phyloP scores from a whole-genome alignment of 2,113 vertebrate species.

The Cynoglossus semilaevis region DNA sequence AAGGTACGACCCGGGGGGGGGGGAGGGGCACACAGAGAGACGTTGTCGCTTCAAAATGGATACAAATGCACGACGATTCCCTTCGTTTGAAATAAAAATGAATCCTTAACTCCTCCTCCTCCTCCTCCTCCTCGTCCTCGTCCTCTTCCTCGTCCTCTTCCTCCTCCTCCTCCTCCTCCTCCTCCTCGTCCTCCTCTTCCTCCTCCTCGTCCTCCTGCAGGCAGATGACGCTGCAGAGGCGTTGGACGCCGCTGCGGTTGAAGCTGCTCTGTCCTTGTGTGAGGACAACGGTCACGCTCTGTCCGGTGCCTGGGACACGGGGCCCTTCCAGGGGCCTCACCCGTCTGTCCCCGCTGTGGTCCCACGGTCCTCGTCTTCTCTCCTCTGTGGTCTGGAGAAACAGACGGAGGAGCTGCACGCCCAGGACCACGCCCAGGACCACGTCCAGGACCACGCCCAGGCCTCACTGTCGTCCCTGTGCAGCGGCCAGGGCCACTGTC shows the following conservation, averaged over 20 bases:
- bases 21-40: no score
- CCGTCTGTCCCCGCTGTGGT: conserved; percentile 20
- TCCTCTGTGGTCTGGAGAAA: conserved; percentile 39
- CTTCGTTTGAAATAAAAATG: no score
- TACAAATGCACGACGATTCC: no score
- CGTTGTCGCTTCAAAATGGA: no score
- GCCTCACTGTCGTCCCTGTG: conserved; percentile 47
- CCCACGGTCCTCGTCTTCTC: conserved; percentile 34
- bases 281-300: conserved; percentile 89
- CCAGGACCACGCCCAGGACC: conserved; percentile 16
- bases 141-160: no score
- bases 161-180: conserved; percentile 1
- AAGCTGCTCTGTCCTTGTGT: conserved; percentile 90
- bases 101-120: no score
- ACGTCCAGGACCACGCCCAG: no score
- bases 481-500: conserved; percentile 45
- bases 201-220: conserved; percentile 65
- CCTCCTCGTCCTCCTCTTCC: conserved; percentile 13
- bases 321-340: conserved; percentile 63
- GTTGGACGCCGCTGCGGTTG: conserved; percentile 90
- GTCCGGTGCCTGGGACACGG: conserved; percentile 83
- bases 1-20: conserved; percentile 69
- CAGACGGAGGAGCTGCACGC: conserved; percentile 41
- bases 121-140: no score
- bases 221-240: conserved; percentile 89